Evolutionary conservation across 2,888 invertebrate genomes (phyloP), one percentile per base, ranked within the genome.

Genomic region (Phyllotreta cruciferae): DNA sequence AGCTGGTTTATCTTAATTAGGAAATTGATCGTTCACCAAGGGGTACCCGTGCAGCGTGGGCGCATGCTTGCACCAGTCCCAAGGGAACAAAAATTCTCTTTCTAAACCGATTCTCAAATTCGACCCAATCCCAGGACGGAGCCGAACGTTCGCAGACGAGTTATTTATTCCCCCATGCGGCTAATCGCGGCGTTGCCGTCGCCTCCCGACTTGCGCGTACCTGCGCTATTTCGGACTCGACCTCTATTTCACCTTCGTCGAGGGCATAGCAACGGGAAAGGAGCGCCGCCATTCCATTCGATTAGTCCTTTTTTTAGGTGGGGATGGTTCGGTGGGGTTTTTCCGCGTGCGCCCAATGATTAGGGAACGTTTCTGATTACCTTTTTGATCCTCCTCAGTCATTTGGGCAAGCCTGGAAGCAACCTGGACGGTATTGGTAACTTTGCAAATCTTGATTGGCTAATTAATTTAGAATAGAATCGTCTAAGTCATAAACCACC

Each of bases 161-260:
- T 41, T 38, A 57, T 56, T 35, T 8, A 39, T 41, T 56, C 52
- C 64, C 56, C 55, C 34, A 38, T 50, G 37, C 49, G 41, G 38
- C 14, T 47, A 35, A 36, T 47, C 37, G 65, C 66, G 45, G 37
- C 63, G 68, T 68, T 68, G 68, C 68, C 68, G 45, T 9, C 37
- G 24, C 13, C 0, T 11, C 24, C 11, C 34, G 54, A 63, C 64
- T 64, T 68, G 66, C 68, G 66, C 64, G 63, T 41, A 63, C 62
- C 63, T 58, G 58, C 56, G 56, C 41, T 67, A 67, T 65, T 66
- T 66, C 38, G 63, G 63, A 57, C 56, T 66, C 24, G 67, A 67
- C 67, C 65, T 67, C 58, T 57, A 53, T 56, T 60, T 67, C 52
- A 61, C 67, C 67, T 67, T 63, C 54, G 56, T 64, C 54, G 63